Evolutionary conservation across 2,888 invertebrate species (phyloP).

Genomic region (Gryllus longicercus): DNA sequence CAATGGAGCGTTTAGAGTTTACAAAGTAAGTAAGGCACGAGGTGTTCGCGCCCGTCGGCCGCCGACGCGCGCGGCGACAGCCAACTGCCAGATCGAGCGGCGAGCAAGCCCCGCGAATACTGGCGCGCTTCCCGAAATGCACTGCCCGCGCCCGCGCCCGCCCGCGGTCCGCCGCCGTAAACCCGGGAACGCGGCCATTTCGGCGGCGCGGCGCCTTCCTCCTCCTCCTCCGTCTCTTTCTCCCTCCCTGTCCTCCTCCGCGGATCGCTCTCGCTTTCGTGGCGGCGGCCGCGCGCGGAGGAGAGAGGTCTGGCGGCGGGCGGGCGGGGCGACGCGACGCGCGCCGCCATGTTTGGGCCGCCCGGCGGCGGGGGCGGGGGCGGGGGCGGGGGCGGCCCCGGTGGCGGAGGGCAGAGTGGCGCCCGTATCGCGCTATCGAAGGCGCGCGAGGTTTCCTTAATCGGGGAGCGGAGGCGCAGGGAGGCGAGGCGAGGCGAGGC

Average conservation of each 20-base stretch:
- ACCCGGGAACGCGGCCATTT: conserved; percentile 17
- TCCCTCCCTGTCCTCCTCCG: no score
- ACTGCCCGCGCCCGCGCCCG: neutral
- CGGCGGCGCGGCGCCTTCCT: neutral
- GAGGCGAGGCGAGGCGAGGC: no score
- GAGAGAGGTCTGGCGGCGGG: neutral
- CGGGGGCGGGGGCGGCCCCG: neutral
- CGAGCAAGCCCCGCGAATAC: no score
- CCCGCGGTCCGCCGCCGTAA: neutral
- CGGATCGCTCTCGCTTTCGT: no score
- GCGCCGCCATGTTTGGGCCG: neutral
- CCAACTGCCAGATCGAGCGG: no score
- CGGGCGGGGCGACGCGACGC: neutral
- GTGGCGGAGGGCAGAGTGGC: neutral
- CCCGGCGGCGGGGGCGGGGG: neutral
- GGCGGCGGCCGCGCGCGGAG: neutral
- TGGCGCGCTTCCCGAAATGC: no score
- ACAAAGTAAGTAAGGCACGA: no score
- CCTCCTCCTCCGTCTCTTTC: neutral
- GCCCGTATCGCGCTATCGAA: neutral
- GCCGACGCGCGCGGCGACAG: no score
- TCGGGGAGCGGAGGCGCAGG: neutral
- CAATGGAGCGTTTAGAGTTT: no score
- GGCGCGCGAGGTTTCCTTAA: neutral
- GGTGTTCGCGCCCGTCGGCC: no score